Conservation (phyloP, 2,888 invertebrate genomes). For the Julus scanicus region DNA sequence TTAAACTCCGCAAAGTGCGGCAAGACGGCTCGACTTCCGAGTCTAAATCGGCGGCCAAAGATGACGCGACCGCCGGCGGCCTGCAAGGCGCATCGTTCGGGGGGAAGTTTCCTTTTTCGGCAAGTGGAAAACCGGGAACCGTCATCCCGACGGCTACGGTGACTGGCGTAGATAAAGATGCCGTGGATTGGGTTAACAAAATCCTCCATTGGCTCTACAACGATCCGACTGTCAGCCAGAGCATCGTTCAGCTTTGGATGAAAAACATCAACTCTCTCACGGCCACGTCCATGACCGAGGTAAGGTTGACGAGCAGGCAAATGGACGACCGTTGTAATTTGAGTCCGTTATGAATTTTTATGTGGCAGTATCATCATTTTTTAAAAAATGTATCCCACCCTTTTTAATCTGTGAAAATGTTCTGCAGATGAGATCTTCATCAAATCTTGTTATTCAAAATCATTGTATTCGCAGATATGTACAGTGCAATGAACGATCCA, state of each 20-base stretch:
- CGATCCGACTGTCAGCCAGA: constrained; percentile 30
- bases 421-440: no score
- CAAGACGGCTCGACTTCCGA: background rate
- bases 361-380: no score
- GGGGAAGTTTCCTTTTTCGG: background rate
- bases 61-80: background rate
- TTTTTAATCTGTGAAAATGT: no score
- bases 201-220: constrained; percentile 53
- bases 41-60: background rate
- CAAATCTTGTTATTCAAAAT: no score
- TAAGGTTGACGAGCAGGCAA: background rate
- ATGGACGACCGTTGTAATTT: background rate
- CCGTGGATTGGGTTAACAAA: constrained; percentile 51
- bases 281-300: constrained; percentile 50
- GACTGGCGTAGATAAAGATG: constrained; percentile 53
- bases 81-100: background rate
- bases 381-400: no score
- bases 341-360: no score
- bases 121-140: background rate
- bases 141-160: constrained; percentile 12
- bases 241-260: constrained; percentile 48
- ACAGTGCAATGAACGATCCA: no score
- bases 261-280: constrained; percentile 47
- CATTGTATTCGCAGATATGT: no score
- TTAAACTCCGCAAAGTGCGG: constrained; percentile 34